A percentile compares a stretch with the other conserved stretches of the same genome.
Evolutionary conservation across 2,888 invertebrate genomes (phyloP).

Genomic region (Calephelis perditalis): DNA sequence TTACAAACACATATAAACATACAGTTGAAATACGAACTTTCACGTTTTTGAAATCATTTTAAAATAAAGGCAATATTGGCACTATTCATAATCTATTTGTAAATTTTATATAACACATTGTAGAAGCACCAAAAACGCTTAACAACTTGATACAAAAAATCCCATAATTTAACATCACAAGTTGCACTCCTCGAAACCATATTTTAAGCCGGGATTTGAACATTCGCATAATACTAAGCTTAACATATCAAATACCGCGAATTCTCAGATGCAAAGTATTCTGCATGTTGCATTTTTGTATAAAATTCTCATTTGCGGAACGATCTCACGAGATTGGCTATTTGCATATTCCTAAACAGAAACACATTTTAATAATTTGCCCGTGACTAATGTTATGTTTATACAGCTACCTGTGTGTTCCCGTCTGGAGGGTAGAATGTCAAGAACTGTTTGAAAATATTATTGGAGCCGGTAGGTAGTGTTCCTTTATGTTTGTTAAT

Average conservation of each 20-base stretch:
- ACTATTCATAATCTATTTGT: neutral
- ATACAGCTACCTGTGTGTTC: slow-evolving; percentile 51
- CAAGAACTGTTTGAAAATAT: too few relatives aligned
- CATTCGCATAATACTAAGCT: slow-evolving; percentile 12
- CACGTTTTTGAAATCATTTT: too few relatives aligned
- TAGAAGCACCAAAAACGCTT: neutral
- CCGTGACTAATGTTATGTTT: slow-evolving; percentile 58
- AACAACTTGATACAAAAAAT: neutral
- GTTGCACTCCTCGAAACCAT: neutral
- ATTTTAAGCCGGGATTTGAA: slow-evolving; percentile 4
- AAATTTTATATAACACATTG: slow-evolving; percentile 5
- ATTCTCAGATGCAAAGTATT: slow-evolving; percentile 39
- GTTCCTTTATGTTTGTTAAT: too few relatives aligned
- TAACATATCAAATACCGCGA: slow-evolving; percentile 24
- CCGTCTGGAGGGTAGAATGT: too few relatives aligned
- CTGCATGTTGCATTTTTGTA: slow-evolving; percentile 57
- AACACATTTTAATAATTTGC: slow-evolving; percentile 67
- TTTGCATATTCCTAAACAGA: slow-evolving; percentile 56
- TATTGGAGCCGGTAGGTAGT: too few relatives aligned
- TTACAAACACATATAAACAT: too few relatives aligned
- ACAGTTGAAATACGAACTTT: too few relatives aligned
- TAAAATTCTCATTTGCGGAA: slow-evolving; percentile 66
- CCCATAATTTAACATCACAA: slow-evolving; percentile 1
- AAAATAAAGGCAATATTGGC: neutral
- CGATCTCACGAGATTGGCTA: slow-evolving; percentile 60